Evolutionary conservation across 1,140 invertebrate genomes (phyloP), one percentile per base, ranked within the genome.

Genomic region (Sinonovacula constricta): DNA sequence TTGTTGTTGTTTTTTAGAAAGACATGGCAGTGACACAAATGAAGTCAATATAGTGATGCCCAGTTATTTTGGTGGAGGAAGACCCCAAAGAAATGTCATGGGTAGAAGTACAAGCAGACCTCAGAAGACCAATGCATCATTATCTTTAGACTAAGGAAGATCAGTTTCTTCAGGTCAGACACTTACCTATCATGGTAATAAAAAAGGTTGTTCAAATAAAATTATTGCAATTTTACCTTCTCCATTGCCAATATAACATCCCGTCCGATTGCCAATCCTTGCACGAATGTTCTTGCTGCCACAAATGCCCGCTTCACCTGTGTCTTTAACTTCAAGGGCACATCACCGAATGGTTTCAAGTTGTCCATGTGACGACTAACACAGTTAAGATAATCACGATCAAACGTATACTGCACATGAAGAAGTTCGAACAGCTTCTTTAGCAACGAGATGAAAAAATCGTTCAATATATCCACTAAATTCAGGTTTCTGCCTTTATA

Each of bases 401-500:
- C 94, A 86, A 98, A 97, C 54, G 92, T 92, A 88, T 98, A 98
- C 88, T 97, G 96, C 3, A 94, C 93, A 91, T 99, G 99, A 75
- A 99, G 92, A 30, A 99, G 96, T 74, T 85, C 75, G 91, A 99
- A 99, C 97, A 99, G 99, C 89, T 96, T 97, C 90, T 97, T 95
- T 88, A 99, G 97, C 0, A 99, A 93, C 3, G 94, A 95, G 63
- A 94, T 94, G 92, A 99, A 99, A 92, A 99, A 99, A 70, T 94
- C 94, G 82, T 99, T 95, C 94, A 99, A 95, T 24, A 95, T 95
- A 22, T 95, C 94, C 39, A 95, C 93, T 14, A 99, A 93, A 88
- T 97, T 94, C 12, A 95, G 93, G 78, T 94, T 94, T 2, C 93
- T 92, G 30, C 89, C 90, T 74, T 88, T 90, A 92, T 98, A 98